Evolutionary conservation across 2,113 vertebrate species (phyloP), one percentile per base, ranked within the genome.

Genomic region (Beaufortia kweichowensis): DNA sequence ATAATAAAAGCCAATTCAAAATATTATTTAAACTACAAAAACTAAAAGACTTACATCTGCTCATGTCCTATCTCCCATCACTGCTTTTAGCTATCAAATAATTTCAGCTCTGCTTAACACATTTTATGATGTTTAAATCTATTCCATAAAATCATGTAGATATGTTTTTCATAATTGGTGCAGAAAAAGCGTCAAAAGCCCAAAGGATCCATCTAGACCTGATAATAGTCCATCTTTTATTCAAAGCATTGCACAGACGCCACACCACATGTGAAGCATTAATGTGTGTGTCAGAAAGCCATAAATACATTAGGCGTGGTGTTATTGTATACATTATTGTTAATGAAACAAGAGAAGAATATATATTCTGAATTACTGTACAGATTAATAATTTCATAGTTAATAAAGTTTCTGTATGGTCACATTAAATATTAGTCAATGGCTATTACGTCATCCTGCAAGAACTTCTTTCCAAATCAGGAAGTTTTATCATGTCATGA

Each of bases 301-400:
- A 17, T 48, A 41, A 66, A 46, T 50, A 55, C 29, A 70, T 70
- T 24, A 35, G 23, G 48, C 66, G 35, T 2, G 7, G 66, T 33
- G 29, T 55, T 7, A 56, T n/a, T n/a, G n/a, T n/a, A n/a, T n/a
- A n/a, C n/a, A n/a, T 70, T 35, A 56, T 8, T 70, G 67, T 35
- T 70, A 70, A 70, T 10, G 29, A 70, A 56, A 55, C 29, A 29
- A 56, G 29, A 56, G 29, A 70, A 14, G 29, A 56, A 70, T 17
- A 35, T 56, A 55, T 55, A 23, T 55, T 55, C 53, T 28, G 28
- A 69, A 55, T 66, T 66, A 23, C 8, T 46, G 64, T 28, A 28
- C 0, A 24, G 15, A 66, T 69, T 69, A 69, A 69, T 55, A 8
- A 12, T 24, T 3, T 12, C 6, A 24, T 24, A 39, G 35, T 39